Evolutionary conservation across 2,797 vertebrate species (phyloP), one percentile per base, ranked within the genome.

Genomic region (Anguilla obscura): DNA sequence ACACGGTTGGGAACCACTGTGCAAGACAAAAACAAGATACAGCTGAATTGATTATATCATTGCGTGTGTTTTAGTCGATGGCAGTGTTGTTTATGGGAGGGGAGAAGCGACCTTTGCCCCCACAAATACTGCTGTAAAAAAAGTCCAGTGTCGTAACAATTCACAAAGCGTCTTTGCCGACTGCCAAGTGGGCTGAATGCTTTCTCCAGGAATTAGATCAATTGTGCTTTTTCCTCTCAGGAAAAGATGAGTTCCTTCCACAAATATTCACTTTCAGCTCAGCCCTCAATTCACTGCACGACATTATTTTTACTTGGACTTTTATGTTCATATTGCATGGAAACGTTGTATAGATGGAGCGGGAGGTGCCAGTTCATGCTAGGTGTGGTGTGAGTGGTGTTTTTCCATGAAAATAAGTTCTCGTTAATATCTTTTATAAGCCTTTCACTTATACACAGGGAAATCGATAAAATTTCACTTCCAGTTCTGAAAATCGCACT

Each of bases 161-260:
- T 82, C 18, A 50, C 79, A 21, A 24, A 50, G 79, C 14, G 21
- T 48, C 18, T 12, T 33, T 33, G 30, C 16, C 12, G 52, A 33
- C 33, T 85, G 84, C 56, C 27, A 36, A 85, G 52, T 85, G 84
- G 84, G 27, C 54, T 16, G n/a, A 30, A 6, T 58, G 12, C 27
- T 58, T 60, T 56, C 50, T 56, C 50, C 33, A 0, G 54, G 56
- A 4, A 88, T 87, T 91, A 7, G 88, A 92, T 87, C 1, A 8
- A 90, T 89, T 50, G 18, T 48, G 79, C 79, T 82, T 21, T 48
- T 80, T 45, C 40, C 36, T 21, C 7, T 50, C 36, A 10, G 36
- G 14, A 7, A 40, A 79, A 40, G 16, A 18, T 33, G 3, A 1
- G 18, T 45, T 79, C n/a, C n/a, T 40, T 36, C 71, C 33, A 36